Conservation (phyloP, 2,113 vertebrate species). For the Cathartes aura region DNA sequence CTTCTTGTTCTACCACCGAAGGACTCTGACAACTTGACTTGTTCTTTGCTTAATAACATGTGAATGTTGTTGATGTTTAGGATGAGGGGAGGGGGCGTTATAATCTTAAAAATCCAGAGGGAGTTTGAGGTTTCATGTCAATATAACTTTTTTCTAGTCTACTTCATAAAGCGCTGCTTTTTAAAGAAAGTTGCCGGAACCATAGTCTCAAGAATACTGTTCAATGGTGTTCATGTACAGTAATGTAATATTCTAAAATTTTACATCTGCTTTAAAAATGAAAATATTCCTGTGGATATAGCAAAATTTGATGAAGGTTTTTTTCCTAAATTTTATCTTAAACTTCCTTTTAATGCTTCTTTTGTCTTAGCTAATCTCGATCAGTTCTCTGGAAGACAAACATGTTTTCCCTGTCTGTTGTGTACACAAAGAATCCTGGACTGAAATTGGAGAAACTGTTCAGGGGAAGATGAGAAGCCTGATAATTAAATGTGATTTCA, state of each 20-base stretch:
- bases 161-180: neutral
- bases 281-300: neutral
- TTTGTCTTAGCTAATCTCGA: neutral
- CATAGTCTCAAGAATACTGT: fast-evolving
- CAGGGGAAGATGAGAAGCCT: neutral
- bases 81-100: fast-evolving
- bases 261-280: neutral
- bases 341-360: neutral
- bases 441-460: neutral
- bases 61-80: neutral
- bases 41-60: fast-evolving
- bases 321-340: neutral
- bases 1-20: fast-evolving
- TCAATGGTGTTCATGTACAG: fast-evolving
- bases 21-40: neutral
- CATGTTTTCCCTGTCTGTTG: fast-evolving
- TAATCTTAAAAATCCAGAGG: neutral
- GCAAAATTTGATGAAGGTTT: neutral
- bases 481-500: neutral
- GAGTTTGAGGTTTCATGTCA: neutral
- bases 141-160: neutral
- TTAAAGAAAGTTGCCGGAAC: neutral
- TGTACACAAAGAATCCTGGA: neutral
- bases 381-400: neutral
- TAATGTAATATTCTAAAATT: neutral